These are phyloP conservation scores for Himalopsyche japonica DNA, from an alignment of 2,888 invertebrate genomes.

Conservation along the genomic window DNA sequence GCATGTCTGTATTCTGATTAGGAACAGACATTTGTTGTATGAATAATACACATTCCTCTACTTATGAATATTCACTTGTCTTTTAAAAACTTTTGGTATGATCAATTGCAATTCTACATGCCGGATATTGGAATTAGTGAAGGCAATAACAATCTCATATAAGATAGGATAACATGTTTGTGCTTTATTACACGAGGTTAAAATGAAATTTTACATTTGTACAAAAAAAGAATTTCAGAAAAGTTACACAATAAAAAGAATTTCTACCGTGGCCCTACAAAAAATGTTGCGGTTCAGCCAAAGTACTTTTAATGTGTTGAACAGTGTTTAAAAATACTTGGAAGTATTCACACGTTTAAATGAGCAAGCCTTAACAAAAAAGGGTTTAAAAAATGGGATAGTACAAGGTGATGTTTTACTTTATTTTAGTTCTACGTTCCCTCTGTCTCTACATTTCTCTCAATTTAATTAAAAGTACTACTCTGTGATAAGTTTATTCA, in stretches of 20 bases:
- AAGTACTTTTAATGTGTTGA: not conserved
- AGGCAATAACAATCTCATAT: no score
- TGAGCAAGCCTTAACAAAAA: not conserved
- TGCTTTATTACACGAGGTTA: not conserved
- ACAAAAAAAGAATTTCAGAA: not conserved
- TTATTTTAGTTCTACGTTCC: not conserved
- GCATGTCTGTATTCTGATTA: no score
- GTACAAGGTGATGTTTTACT: not conserved
- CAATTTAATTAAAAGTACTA: not conserved
- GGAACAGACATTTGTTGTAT: no score
- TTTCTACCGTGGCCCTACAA: not conserved
- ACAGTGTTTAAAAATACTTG: not conserved
- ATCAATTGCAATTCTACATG: no score
- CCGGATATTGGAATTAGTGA: no score
- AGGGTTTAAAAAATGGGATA: not conserved
- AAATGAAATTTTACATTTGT: not conserved
- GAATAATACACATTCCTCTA: no score
- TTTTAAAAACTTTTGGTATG: no score
- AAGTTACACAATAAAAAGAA: not conserved
- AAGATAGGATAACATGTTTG: no score
- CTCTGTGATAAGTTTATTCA: not conserved
- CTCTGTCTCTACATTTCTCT: not conserved
- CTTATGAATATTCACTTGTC: no score
- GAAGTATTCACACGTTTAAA: constrained; percentile 5
- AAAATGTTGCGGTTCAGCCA: not conserved